phyloP scores from a whole-genome alignment of 2,888 invertebrate genomes.

The Choristoneura rosaceana region DNA sequence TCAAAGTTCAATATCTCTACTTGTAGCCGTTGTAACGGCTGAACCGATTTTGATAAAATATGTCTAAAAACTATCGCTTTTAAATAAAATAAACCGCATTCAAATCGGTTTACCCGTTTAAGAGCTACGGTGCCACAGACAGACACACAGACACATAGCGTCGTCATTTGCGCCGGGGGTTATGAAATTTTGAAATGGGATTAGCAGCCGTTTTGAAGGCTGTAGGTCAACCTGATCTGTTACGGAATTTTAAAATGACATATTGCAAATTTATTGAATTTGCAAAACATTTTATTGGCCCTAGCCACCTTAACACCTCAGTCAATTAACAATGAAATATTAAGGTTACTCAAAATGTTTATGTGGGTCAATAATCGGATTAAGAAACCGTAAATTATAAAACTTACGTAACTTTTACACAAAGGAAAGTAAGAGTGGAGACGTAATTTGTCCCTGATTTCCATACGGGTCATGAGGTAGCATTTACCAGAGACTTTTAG shows the following conservation, averaged over 20 bases:
- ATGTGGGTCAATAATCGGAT: constrained; percentile 66
- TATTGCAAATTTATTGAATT: background rate
- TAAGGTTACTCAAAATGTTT: constrained; percentile 54
- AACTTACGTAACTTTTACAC: constrained; percentile 72
- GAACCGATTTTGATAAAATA: no score
- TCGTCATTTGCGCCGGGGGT: no score
- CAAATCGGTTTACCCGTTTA: no score
- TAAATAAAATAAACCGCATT: no score
- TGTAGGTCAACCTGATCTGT: background rate
- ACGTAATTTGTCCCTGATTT: constrained; percentile 83
- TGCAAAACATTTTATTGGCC: constrained; percentile 11
- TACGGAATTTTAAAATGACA: background rate
- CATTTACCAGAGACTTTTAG: constrained; percentile 76
- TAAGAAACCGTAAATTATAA: constrained; percentile 73
- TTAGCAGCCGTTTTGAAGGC: background rate
- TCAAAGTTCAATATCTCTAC: no score
- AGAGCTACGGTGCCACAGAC: no score
- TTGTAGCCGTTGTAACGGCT: no score
- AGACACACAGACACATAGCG: no score
- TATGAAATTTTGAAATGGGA: no score
- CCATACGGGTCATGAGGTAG: constrained; percentile 75
- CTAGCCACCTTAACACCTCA: constrained; percentile 36
- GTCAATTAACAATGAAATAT: constrained; percentile 42
- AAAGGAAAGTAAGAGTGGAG: constrained; percentile 79
- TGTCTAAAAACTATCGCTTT: no score